phyloP scores from a whole-genome alignment of 2,797 vertebrate species.

The Chaetodon trifasciatus region DNA sequence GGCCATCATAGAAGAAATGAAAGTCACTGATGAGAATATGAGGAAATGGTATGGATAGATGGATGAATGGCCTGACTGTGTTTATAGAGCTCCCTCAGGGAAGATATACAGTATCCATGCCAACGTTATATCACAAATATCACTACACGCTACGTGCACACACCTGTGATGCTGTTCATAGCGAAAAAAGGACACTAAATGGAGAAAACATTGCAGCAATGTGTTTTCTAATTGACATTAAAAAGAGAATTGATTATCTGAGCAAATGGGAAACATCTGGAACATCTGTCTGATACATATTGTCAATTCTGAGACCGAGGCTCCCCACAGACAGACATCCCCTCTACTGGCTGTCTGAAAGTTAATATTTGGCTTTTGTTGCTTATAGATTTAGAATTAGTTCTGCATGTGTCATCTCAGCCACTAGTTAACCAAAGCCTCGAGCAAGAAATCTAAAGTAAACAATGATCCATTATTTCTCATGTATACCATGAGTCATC shows the following conservation, averaged over 20 bases:
- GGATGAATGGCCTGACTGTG: slow-evolving; percentile 58
- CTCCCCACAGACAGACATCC: not conserved
- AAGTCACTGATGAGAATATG: slow-evolving; percentile 72
- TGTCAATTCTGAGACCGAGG: not conserved
- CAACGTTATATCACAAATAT: not conserved
- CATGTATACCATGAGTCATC: not conserved
- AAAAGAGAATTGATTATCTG: not conserved
- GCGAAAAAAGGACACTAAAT: not conserved
- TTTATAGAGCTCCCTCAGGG: slow-evolving; percentile 50
- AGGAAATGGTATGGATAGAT: slow-evolving; percentile 64
- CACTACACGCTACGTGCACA: not conserved
- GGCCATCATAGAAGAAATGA: slow-evolving; percentile 75
- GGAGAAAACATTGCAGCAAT: not conserved
- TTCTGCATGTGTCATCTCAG: not conserved
- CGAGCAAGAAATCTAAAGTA: not conserved
- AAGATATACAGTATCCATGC: not conserved
- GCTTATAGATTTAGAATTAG: slow-evolving; percentile 6
- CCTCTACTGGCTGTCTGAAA: not conserved
- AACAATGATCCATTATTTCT: not conserved
- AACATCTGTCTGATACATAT: not conserved
- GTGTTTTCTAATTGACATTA: slow-evolving; percentile 2
- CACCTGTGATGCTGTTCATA: not conserved
- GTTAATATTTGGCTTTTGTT: slow-evolving; percentile 4
- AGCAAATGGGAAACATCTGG: slow-evolving; percentile 32
- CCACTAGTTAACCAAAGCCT: not conserved